Conservation (phyloP, 53 echinoderm and acorn worm species). For the Crossaster papposus region DNA sequence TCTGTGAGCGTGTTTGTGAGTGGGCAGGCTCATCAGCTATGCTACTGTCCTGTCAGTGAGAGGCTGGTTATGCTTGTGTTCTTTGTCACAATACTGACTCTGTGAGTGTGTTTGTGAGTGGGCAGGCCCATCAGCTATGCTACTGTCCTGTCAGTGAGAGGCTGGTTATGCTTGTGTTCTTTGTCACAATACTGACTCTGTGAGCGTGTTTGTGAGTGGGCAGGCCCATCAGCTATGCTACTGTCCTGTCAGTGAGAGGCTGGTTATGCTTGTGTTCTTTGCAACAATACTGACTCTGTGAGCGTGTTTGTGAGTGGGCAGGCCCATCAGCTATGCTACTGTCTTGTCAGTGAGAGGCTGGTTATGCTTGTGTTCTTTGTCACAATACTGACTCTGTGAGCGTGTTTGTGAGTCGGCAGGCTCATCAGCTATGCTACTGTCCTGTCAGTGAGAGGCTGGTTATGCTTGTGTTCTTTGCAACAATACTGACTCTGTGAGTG, state of each 20-base stretch:
- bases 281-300: conserved; percentile 50
- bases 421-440: no score
- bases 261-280: not conserved
- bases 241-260: not conserved
- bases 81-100: no score
- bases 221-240: not conserved
- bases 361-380: conserved; percentile 81
- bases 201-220: conserved; percentile 64
- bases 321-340: conserved; percentile 60
- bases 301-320: conserved; percentile 64
- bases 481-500: conserved; percentile 56
- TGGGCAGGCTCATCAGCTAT: conserved; percentile 33
- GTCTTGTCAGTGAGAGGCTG: conserved; percentile 73
- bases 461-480: no score
- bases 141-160: conserved; percentile 47
- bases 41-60: not conserved
- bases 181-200: conserved; percentile 42
- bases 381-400: no score
- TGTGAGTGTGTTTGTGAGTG: no score
- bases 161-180: no score
- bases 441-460: conserved; percentile 3
- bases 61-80: not conserved
- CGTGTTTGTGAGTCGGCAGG: no score
- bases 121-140: no score
- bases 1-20: conserved; percentile 66